A percentile compares a stretch with the other conserved stretches of the same genome.
Conservation (phyloP, 2,113 vertebrate species). For the Collichthys lucidus region DNA sequence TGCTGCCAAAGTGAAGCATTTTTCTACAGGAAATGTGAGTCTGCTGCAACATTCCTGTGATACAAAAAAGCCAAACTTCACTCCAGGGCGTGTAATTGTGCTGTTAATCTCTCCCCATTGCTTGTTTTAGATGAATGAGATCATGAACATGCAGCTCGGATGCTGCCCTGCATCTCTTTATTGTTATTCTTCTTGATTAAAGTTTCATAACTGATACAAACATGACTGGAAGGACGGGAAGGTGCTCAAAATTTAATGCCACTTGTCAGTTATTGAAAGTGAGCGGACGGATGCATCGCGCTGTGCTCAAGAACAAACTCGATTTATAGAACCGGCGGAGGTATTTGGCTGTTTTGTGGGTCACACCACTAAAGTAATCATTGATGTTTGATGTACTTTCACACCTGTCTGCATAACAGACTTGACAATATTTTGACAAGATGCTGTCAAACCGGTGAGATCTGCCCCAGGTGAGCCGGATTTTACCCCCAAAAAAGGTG, state of each 20-base stretch:
- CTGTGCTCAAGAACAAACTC: neutral
- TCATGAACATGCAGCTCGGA: neutral
- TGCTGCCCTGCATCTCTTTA: slow-evolving; percentile 7
- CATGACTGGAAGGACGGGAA: neutral
- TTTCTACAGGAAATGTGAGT: neutral
- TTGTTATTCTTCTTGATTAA: slow-evolving; percentile 64
- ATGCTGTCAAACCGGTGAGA: neutral
- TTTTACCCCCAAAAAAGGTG: neutral
- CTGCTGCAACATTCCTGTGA: neutral
- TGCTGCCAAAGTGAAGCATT: neutral
- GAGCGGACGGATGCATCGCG: slow-evolving; percentile 4
- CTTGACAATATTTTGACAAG: neutral
- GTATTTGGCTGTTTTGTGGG: neutral
- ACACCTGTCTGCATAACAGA: neutral
- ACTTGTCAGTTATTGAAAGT: slow-evolving; percentile 7
- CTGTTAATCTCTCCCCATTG: neutral
- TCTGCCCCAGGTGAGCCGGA: neutral
- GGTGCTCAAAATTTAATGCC: slow-evolving; percentile 45
- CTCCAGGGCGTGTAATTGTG: neutral
- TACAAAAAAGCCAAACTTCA: neutral
- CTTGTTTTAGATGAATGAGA: neutral
- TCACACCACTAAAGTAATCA: neutral
- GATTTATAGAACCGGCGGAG: slow-evolving; percentile 20
- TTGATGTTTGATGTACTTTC: neutral
- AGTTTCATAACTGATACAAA: slow-evolving; percentile 51